Evolutionary conservation across 2,113 vertebrate species (phyloP).

Genomic region (Peromyscus maniculatus): DNA sequence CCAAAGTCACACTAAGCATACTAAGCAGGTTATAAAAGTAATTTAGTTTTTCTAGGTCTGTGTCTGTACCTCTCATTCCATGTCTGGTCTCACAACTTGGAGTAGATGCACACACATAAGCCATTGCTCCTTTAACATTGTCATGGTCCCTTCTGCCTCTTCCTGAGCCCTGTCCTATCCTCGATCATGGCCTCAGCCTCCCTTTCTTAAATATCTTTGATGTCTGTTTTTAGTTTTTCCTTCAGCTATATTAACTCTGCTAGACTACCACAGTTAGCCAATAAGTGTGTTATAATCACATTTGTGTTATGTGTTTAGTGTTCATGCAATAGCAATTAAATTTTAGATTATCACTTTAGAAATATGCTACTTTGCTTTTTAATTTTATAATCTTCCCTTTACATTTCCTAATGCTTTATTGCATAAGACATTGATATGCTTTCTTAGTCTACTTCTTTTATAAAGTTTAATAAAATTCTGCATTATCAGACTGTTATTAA

Average conservation of each 20-base stretch:
- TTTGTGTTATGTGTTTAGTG: slow-evolving; percentile 27
- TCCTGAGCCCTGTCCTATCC: not conserved
- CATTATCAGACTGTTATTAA: not conserved
- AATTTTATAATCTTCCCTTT: not conserved
- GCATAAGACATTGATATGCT: not conserved
- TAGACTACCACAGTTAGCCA: not conserved
- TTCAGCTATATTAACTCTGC: not conserved
- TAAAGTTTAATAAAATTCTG: slow-evolving; percentile 35
- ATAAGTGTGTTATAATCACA: not conserved
- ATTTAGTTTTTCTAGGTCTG: not conserved
- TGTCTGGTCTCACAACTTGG: not conserved
- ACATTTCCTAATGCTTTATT: slow-evolving; percentile 15
- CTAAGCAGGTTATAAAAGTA: slow-evolving; percentile 1
- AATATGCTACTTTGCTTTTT: slow-evolving; percentile 15
- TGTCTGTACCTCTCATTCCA: not conserved
- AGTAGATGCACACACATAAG: not conserved
- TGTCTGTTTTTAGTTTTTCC: not conserved
- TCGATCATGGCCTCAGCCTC: not conserved
- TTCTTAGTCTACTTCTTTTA: slow-evolving; percentile 17
- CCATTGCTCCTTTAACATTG: not conserved
- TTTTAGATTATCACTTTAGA: slow-evolving; percentile 20
- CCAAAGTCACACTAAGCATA: not conserved
- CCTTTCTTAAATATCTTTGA: slow-evolving; percentile 21
- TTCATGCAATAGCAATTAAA: not conserved
- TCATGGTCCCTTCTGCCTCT: not conserved